Evolutionary conservation across 2,113 vertebrate species (phyloP), one percentile per base, ranked within the genome.

Genomic region (Pipa parva): DNA sequence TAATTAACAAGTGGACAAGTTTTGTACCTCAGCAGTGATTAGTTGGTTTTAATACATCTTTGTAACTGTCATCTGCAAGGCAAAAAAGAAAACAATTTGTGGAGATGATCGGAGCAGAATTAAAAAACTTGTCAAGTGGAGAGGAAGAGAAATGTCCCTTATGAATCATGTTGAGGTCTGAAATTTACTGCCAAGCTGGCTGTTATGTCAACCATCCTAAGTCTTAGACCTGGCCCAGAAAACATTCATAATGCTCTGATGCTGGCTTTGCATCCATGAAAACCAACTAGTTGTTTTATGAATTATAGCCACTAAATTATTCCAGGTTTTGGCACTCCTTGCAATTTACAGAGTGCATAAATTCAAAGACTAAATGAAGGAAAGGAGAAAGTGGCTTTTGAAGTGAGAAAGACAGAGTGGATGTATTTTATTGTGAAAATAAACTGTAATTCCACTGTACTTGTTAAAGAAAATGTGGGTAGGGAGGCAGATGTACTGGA

Each of bases 51-150:
- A 57, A 28, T 57, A 13, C 26, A 15, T 18, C 46, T 66, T 56
- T 50, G 45, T 67, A 50, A 67, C 58, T 59, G 55, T 67, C 64
- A 21, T 50, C 27, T 18, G 28, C 28, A 49, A n/a, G 7, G 55
- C 21, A 37, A 67, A 57, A 67, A 49, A 24, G 6, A 45, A 58
- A 67, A 59, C 55, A 58, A 67, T 59, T 67, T 67, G 64, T 37
- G 31, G 54, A 49, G 64, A 67, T 59, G 64, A 67, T 67, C 55
- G 33, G 64, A 27, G 26, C 27, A 67, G 64, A 67, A 67, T 67
- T 66, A 56, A 59, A 59, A 67, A 26, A 48, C 22, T 49, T 67
- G 64, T 67, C 64, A 59, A 50, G 64, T 67, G 42, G 55, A 50
- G 28, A 13, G 17, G 45, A 59, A 50, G 64, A 67, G 55, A 28